Percentiles rank a stretch among this genome's conserved stretches.
Conservation (phyloP, 1,140 invertebrate genomes). For the Drosophila saltans region DNA sequence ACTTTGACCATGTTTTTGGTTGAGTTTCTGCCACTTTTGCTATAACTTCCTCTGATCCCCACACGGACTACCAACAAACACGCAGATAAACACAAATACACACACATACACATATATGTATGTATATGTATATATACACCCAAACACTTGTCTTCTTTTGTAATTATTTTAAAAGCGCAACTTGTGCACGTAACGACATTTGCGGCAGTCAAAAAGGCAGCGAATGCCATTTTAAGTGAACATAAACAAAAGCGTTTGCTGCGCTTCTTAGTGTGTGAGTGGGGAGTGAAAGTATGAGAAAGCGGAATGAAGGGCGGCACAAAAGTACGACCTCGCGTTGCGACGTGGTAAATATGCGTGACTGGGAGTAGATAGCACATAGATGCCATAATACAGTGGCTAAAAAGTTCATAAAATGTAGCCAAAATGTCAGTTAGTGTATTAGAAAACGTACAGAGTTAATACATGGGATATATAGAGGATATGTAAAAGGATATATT, state of each 20-base stretch:
- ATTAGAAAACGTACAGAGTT: not conserved
- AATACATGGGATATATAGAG: too few relatives aligned
- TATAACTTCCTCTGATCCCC: not conserved
- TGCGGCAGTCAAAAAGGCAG: constrained; percentile 64
- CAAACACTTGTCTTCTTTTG: constrained; percentile 47
- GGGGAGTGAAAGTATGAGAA: constrained; percentile 2
- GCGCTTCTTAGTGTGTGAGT: constrained; percentile 27
- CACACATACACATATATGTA: not conserved
- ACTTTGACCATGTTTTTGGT: constrained; percentile 55
- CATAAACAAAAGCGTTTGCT: constrained; percentile 68
- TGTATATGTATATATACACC: not conserved
- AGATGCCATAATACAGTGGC: constrained; percentile 34
- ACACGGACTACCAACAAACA: not conserved
- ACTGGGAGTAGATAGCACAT: constrained; percentile 35
- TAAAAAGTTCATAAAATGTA: not conserved
- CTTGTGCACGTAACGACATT: constrained; percentile 80
- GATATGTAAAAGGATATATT: too few relatives aligned
- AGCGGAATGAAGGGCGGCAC: not conserved
- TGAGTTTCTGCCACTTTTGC: not conserved
- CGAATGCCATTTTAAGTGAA: constrained; percentile 74
- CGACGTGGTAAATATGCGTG: constrained; percentile 23
- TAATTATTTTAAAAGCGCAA: constrained; percentile 81
- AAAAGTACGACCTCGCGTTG: constrained; percentile 7
- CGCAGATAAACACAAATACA: too few relatives aligned
- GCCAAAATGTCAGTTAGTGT: not conserved